Conservation (phyloP, 37 sponge, comb jelly and placozoan genomes). For the Spongilla lacustris region DNA sequence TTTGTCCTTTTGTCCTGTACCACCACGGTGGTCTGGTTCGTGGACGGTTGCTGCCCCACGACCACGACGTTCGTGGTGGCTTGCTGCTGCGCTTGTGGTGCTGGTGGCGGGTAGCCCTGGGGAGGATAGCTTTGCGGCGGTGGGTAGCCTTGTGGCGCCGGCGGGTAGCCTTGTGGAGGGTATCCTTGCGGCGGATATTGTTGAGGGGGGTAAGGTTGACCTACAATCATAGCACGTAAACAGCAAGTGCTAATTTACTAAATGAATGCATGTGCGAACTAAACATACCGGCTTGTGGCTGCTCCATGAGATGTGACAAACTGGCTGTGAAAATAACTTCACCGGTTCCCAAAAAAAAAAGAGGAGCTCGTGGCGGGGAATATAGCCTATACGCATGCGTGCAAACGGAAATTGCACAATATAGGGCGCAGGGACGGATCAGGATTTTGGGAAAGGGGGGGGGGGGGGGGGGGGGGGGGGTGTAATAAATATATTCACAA, state of each 20-base stretch:
- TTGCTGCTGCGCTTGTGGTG: conserved; percentile 37
- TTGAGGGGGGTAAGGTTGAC: too few species aligned
- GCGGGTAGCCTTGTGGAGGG: neutral
- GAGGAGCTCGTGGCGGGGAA: too few species aligned
- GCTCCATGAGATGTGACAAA: neutral
- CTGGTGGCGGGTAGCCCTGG: neutral
- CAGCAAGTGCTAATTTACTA: too few species aligned
- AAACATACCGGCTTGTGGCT: neutral
- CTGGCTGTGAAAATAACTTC: neutral
- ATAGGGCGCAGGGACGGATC: too few species aligned
- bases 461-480: too few species aligned
- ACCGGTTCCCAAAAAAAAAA: too few species aligned
- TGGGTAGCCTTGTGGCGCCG: too few species aligned
- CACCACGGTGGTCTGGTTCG: neutral
- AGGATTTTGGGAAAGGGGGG: too few species aligned
- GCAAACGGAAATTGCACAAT: too few species aligned
- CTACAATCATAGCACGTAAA: neutral
- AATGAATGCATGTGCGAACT: neutral
- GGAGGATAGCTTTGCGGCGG: conserved; percentile 10
- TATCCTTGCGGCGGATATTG: neutral
- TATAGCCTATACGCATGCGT: neutral
- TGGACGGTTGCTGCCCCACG: conserved; percentile 23
- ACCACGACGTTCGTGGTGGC: conserved; percentile 50
- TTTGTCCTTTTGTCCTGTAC: neutral
- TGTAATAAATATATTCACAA: too few species aligned